Conservation (phyloP, 2,113 vertebrate species). For the Athene noctua region DNA sequence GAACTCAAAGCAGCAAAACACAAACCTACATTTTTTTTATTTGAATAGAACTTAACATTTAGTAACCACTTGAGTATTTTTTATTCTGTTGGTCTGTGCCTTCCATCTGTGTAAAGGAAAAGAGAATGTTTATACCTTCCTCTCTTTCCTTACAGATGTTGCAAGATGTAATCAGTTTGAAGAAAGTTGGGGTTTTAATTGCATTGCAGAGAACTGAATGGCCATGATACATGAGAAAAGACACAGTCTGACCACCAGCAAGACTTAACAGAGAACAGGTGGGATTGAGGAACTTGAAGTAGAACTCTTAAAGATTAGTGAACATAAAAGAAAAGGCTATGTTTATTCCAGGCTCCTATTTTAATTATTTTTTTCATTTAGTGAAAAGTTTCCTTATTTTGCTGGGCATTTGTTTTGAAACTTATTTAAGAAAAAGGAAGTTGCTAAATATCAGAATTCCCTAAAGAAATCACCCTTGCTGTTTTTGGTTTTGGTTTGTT, state of each 20-base stretch:
- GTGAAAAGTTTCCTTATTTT: neutral
- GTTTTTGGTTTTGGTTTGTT: neutral
- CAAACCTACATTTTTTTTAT: neutral
- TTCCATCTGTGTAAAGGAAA: constrained; percentile 34
- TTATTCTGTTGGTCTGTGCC: neutral
- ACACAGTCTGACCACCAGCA: neutral
- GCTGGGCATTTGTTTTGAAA: neutral
- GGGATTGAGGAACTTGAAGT: neutral
- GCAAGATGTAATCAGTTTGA: constrained; percentile 35
- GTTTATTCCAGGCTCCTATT: neutral
- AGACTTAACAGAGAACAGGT: neutral
- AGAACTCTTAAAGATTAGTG: neutral
- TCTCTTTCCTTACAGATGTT: constrained; percentile 39
- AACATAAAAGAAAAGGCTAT: neutral
- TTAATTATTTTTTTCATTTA: neutral
- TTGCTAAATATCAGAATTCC: neutral
- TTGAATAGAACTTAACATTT: neutral
- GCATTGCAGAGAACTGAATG: neutral
- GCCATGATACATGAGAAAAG: neutral
- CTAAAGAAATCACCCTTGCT: neutral
- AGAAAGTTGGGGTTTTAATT: constrained; percentile 37
- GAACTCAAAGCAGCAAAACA: neutral
- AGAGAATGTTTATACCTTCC: constrained; percentile 12
- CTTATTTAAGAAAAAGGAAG: neutral
- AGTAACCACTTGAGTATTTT: neutral